Evolutionary conservation across 2,888 invertebrate species (phyloP).

Genomic region (Oscheius sp.): DNA sequence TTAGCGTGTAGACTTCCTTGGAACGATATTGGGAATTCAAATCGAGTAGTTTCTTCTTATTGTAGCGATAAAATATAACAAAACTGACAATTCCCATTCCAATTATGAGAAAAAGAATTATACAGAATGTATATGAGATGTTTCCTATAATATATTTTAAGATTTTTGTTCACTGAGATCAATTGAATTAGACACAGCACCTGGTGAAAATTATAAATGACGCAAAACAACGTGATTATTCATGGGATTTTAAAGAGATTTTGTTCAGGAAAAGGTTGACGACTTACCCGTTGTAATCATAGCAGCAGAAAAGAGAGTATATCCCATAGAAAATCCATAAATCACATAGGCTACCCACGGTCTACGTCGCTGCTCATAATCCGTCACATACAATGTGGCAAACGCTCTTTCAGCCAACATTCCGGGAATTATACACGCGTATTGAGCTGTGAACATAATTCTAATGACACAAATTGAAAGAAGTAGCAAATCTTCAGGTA

Average conservation of each 20-base stretch:
- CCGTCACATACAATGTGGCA: conserved; percentile 1
- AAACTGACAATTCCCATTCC: not conserved
- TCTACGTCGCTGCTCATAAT: conserved; percentile 1
- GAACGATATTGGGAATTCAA: not conserved
- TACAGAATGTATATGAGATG: not conserved
- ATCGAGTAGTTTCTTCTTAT: not conserved
- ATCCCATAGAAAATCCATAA: not conserved
- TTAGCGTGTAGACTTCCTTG: not conserved
- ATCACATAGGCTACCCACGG: not conserved
- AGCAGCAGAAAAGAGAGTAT: not conserved
- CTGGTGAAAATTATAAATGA: too few relatives aligned
- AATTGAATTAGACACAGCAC: not conserved
- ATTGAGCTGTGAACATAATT: conserved; percentile 24
- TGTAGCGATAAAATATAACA: not conserved
- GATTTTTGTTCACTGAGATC: not conserved
- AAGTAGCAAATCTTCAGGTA: conserved; percentile 5
- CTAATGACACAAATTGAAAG: not conserved
- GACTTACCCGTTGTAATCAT: conserved; percentile 10
- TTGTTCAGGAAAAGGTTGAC: too few relatives aligned
- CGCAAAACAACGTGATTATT: too few relatives aligned
- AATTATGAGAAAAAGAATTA: not conserved
- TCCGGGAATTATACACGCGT: conserved; percentile 12
- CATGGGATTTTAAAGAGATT: too few relatives aligned
- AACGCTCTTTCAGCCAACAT: conserved; percentile 8
- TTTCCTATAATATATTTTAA: conserved; percentile 1